Percentiles rank a stretch among this genome's conserved stretches.
These are phyloP conservation scores for Dryococelus australis DNA, from an alignment of 2,888 invertebrate species.

Conservation along the genomic window DNA sequence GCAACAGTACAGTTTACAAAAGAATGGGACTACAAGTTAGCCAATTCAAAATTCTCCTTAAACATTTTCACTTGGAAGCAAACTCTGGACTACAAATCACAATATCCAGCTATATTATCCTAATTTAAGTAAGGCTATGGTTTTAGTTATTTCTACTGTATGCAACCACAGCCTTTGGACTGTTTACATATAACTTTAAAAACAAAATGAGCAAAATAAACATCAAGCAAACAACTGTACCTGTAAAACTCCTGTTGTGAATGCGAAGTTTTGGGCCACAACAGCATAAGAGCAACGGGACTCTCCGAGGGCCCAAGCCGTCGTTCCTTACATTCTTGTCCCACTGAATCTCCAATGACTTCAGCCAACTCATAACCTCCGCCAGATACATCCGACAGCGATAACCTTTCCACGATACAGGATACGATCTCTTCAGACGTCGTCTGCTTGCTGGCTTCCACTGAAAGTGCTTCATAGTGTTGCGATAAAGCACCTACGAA, in stretches of 20 bases:
- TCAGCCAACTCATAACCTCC: slow-evolving; percentile 85
- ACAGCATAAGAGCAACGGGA: slow-evolving; percentile 82
- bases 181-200: too few relatives aligned
- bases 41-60: too few relatives aligned
- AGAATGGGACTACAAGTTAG: too few relatives aligned
- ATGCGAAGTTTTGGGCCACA: slow-evolving; percentile 75
- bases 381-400: slow-evolving; percentile 64
- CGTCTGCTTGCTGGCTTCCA: slow-evolving; percentile 91
- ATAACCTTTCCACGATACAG: slow-evolving; percentile 81
- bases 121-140: too few relatives aligned
- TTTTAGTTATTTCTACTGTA: too few relatives aligned
- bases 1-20: too few relatives aligned
- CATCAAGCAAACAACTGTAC: slow-evolving; percentile 48
- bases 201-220: too few relatives aligned
- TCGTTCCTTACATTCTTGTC: slow-evolving; percentile 91
- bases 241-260: slow-evolving; percentile 61
- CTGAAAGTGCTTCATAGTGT: slow-evolving; percentile 87
- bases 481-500: slow-evolving; percentile 88
- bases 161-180: too few relatives aligned
- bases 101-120: too few relatives aligned
- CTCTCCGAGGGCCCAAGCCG: slow-evolving; percentile 82
- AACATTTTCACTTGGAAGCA: too few relatives aligned
- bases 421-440: slow-evolving; percentile 91
- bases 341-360: slow-evolving; percentile 85
- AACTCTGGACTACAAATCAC: too few relatives aligned